Conservation (phyloP, 2,113 vertebrate species). For the Oncorhynchus tshawytscha region DNA sequence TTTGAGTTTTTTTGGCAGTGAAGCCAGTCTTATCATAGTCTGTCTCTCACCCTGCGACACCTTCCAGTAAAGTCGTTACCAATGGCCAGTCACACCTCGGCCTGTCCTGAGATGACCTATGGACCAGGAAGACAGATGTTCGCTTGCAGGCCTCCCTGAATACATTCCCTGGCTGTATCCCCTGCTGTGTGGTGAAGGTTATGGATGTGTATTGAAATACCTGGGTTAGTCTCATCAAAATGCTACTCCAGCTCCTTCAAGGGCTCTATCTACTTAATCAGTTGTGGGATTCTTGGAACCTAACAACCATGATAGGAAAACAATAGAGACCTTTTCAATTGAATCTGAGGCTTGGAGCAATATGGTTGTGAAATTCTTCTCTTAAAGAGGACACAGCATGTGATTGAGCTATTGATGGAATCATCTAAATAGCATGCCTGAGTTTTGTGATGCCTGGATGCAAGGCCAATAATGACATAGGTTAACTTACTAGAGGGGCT, state of each 20-base stretch:
- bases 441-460: background rate
- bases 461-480: background rate
- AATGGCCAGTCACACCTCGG: conserved; percentile 15
- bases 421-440: background rate
- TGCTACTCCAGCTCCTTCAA: background rate
- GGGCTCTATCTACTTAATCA: background rate
- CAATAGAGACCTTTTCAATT: background rate
- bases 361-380: no score
- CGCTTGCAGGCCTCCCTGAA: conserved; percentile 12
- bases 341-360: background rate
- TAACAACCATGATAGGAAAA: background rate
- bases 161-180: conserved; percentile 36
- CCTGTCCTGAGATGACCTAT: conserved; percentile 2
- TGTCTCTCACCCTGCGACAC: conserved; percentile 8
- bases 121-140: conserved; percentile 12
- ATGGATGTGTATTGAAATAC: conserved; percentile 36
- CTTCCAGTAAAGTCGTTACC: conserved; percentile 5
- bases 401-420: background rate
- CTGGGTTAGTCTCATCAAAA: conserved; percentile 30
- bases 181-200: conserved; percentile 36
- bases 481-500: no score
- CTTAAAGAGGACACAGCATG: background rate
- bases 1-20: background rate
- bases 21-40: background rate
- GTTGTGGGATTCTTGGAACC: background rate